These are phyloP conservation scores for Ariolimax columbianus DNA, from an alignment of 2,888 invertebrate species.

Conservation along the genomic window DNA sequence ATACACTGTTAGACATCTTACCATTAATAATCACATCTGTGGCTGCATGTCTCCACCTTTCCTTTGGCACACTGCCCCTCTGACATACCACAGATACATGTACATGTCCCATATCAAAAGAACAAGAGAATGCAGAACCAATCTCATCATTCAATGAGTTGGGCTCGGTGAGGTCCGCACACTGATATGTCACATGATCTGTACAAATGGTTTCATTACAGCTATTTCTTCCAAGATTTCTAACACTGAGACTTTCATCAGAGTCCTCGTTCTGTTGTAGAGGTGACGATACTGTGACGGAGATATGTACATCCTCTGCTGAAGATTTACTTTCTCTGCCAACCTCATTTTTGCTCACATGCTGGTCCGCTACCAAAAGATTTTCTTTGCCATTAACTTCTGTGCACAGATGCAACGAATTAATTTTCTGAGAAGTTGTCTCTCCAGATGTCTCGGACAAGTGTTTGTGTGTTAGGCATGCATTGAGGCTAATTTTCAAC, in stretches of 20 bases:
- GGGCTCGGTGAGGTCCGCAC: background rate
- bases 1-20: slow-evolving; percentile 45
- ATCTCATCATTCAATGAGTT: background rate
- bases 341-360: background rate
- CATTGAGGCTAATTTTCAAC: slow-evolving; percentile 41
- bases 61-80: slow-evolving; percentile 65
- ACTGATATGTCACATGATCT: too few relatives aligned
- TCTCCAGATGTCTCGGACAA: background rate
- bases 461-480: background rate
- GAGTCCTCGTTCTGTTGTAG: background rate
- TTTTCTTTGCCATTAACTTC: background rate
- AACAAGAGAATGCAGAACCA: slow-evolving; percentile 8
- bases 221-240: background rate
- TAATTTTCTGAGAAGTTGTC: background rate
- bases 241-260: background rate
- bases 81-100: slow-evolving; percentile 57
- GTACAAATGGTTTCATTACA: background rate
- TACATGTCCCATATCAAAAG: slow-evolving; percentile 51
- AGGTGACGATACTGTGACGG: background rate
- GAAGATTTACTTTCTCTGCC: background rate
- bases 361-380: too few relatives aligned
- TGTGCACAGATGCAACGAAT: background rate
- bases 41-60: slow-evolving; percentile 78
- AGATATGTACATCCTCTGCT: background rate
- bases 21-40: slow-evolving; percentile 63